Evolutionary conservation across 2,888 invertebrate genomes (phyloP).

Genomic region (Caenorhabditis uteleia): DNA sequence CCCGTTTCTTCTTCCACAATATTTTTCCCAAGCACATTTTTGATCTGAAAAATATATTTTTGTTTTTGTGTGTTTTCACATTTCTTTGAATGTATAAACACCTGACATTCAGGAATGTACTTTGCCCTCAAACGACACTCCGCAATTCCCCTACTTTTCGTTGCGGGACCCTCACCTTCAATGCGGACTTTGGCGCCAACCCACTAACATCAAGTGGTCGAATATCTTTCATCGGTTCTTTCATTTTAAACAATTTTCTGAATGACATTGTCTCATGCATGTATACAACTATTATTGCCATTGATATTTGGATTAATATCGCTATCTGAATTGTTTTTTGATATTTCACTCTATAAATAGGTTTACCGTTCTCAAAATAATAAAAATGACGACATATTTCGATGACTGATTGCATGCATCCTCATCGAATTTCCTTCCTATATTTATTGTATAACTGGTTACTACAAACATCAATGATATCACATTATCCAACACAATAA

Average conservation of each 20-base stretch:
- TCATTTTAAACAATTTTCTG: neutral
- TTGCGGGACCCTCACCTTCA: too few species aligned
- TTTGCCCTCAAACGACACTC: too few species aligned
- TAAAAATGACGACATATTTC: conserved; percentile 7
- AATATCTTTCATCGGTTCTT: neutral
- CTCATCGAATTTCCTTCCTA: conserved; percentile 22
- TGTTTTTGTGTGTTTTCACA: too few species aligned
- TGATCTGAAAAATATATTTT: conserved; percentile 16
- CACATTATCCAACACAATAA: conserved; percentile 27
- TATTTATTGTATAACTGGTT: conserved; percentile 16
- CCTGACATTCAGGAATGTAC: too few species aligned
- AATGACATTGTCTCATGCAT: conserved; percentile 33
- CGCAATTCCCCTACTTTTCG: too few species aligned
- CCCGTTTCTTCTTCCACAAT: conserved; percentile 18
- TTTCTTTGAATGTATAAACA: too few species aligned
- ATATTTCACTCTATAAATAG: neutral
- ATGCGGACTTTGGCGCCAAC: too few species aligned
- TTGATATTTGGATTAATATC: conserved; percentile 29
- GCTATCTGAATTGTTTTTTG: conserved; percentile 15
- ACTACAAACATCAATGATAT: conserved; percentile 33
- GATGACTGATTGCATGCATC: conserved; percentile 18
- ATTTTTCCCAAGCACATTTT: conserved; percentile 35
- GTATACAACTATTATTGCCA: conserved; percentile 29
- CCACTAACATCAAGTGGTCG: neutral
- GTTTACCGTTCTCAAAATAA: conserved; percentile 33